A percentile compares a stretch with the other conserved stretches of the same genome.
These are phyloP conservation scores for Mastomys natalensis DNA, from an alignment of 2,113 vertebrate species.

Conservation along the genomic window DNA sequence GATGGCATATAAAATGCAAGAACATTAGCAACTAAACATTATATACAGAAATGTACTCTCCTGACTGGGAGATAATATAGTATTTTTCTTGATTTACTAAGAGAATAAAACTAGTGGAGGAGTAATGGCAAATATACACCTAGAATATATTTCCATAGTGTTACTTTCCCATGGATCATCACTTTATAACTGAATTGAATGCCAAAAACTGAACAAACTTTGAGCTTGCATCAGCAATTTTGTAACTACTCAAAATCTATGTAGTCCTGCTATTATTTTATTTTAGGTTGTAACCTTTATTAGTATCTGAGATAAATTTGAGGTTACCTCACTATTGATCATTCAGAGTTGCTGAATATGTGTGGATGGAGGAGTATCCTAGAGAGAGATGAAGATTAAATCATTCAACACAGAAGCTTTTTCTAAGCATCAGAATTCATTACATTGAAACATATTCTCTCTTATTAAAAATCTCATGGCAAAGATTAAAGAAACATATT, in stretches of 20 bases:
- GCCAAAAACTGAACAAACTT: constrained; percentile 27
- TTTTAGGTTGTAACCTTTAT: constrained; percentile 55
- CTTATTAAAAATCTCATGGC: not conserved
- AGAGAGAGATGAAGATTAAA: not conserved
- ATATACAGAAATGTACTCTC: not conserved
- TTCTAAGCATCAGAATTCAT: not conserved
- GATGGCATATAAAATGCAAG: constrained; percentile 27
- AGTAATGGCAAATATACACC: constrained; percentile 23
- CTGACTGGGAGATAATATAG: not conserved
- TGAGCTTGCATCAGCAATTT: constrained; percentile 53
- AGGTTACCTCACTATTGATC: constrained; percentile 7
- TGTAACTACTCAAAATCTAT: constrained; percentile 41
- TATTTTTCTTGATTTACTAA: constrained; percentile 63
- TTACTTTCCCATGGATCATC: constrained; percentile 30
- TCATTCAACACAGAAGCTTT: not conserved
- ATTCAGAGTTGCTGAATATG: constrained; percentile 35
- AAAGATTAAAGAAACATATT: constrained; percentile 5
- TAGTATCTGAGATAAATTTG: constrained; percentile 53
- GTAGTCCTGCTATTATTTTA: constrained; percentile 58
- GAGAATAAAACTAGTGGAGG: constrained; percentile 34
- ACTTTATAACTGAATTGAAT: constrained; percentile 53
- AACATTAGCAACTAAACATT: constrained; percentile 38
- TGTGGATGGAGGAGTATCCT: not conserved
- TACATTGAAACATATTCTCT: not conserved
- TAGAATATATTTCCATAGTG: constrained; percentile 8